phyloP scores from a whole-genome alignment of 2,113 vertebrate species.

The Boulengeromyrus knoepffleri region DNA sequence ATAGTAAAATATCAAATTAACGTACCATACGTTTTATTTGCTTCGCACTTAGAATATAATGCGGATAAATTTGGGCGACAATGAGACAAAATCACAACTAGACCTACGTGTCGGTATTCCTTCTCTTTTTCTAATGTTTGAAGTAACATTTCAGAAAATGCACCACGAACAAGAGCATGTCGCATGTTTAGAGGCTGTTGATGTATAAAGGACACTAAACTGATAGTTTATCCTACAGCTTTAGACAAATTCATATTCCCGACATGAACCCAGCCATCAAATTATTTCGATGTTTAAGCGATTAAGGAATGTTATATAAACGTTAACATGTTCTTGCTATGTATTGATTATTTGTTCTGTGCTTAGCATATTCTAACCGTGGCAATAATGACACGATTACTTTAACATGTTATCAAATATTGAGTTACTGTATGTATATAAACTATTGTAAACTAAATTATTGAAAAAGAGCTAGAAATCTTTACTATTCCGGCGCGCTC shows the following conservation, averaged over 20 bases:
- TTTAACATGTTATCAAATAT: not conserved
- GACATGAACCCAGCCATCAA: not conserved
- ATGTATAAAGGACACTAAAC: not conserved
- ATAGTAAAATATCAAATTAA: not conserved
- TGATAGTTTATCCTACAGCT: not conserved
- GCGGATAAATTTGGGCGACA: not conserved
- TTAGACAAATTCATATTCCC: not conserved
- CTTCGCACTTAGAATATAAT: not conserved
- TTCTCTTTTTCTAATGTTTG: not conserved
- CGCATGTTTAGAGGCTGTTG: not conserved
- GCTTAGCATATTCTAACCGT: not conserved
- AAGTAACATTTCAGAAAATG: not conserved
- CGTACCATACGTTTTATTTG: not conserved
- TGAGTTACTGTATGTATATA: not conserved
- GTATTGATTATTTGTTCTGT: not conserved
- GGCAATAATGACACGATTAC: not conserved
- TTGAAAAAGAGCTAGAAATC: not conserved
- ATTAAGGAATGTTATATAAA: not conserved
- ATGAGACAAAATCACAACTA: not conserved
- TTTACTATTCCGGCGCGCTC: conserved; percentile 45
- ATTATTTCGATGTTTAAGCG: not conserved
- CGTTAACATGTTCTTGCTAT: not conserved
- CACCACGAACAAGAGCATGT: not conserved
- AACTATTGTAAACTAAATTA: not conserved
- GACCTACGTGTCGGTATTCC: not conserved